Percentiles rank a stretch among this genome's conserved stretches.
phyloP scores from a whole-genome alignment of 2,113 vertebrate genomes.

The Athene noctua region DNA sequence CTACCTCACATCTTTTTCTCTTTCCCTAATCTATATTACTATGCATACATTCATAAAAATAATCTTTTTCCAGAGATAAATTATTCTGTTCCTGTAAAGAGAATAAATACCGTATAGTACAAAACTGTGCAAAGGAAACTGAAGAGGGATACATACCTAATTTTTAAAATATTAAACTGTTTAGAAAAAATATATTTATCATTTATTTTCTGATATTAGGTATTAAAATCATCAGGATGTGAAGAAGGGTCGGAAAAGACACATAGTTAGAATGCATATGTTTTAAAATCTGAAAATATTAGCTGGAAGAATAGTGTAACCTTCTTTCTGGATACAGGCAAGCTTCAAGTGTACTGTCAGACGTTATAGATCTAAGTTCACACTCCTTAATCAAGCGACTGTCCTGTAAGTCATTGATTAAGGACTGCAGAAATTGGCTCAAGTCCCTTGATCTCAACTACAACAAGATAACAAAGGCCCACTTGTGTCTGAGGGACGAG shows the following conservation, averaged over 20 bases:
- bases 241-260: not conserved
- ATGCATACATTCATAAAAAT: not conserved
- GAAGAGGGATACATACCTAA: not conserved
- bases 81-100: not conserved
- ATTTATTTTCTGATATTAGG: not conserved
- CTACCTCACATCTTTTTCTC: not conserved
- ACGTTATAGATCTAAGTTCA: not conserved
- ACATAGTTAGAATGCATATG: not conserved
- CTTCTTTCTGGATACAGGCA: not conserved
- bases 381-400: constrained; percentile 1
- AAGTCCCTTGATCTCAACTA: not conserved
- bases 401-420: constrained; percentile 8
- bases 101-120: not conserved
- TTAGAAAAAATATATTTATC: not conserved
- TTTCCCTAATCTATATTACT: not conserved
- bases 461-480: constrained; percentile 8
- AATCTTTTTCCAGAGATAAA: not conserved
- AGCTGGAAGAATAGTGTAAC: not conserved
- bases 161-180: not conserved
- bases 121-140: not conserved
- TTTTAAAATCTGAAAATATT: not conserved
- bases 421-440: not conserved
- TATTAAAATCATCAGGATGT: not conserved
- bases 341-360: not conserved
- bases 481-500: not conserved